phyloP scores from a whole-genome alignment of 1,140 invertebrate genomes.

The Camponotus pennsylvanicus region DNA sequence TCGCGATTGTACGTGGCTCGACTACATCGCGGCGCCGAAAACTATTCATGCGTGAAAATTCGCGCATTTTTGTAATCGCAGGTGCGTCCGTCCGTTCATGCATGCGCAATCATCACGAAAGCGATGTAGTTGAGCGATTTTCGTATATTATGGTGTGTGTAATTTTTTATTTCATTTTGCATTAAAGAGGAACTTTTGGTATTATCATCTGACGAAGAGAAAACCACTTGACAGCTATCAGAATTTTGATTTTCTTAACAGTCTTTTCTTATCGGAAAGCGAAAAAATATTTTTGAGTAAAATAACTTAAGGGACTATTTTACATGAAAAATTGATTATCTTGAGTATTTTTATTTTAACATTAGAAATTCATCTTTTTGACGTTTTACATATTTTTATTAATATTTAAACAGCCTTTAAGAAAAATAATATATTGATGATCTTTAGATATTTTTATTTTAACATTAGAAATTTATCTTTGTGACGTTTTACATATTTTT shows the following conservation, averaged over 20 bases:
- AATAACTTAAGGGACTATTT: too few species aligned
- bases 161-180: not conserved
- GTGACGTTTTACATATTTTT: too few species aligned
- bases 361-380: too few species aligned
- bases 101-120: not conserved
- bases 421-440: too few species aligned
- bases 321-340: too few species aligned
- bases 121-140: not conserved
- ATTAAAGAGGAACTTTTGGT: not conserved
- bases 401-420: too few species aligned
- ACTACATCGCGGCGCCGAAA: not conserved
- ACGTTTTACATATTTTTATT: too few species aligned
- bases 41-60: constrained; percentile 27
- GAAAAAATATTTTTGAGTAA: not conserved
- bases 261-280: too few species aligned
- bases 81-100: not conserved
- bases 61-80: constrained; percentile 27
- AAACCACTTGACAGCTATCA: not conserved
- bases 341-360: too few species aligned
- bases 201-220: not conserved
- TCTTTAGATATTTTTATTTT: too few species aligned
- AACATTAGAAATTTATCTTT: too few species aligned
- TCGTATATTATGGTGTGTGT: not conserved
- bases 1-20: constrained; percentile 35
- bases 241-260: not conserved